Conservation (phyloP, 2,888 invertebrate species). For the Bedellia somnulentella region DNA sequence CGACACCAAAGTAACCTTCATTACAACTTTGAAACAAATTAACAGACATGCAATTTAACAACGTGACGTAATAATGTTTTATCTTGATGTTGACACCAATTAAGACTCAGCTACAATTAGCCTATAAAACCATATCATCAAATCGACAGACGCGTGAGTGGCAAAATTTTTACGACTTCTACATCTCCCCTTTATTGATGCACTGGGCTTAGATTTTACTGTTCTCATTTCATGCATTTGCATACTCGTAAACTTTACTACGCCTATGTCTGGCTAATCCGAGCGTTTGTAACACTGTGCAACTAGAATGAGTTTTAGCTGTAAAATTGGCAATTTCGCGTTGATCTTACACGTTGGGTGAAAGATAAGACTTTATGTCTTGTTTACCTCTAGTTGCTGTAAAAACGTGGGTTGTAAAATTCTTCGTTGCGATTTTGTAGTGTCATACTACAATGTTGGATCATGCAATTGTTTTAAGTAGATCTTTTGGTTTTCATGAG, state of each 20-base stretch:
- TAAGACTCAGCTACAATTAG: too few relatives aligned
- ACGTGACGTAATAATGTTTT: too few relatives aligned
- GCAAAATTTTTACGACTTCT: constrained; percentile 5
- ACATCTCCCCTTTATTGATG: constrained; percentile 21
- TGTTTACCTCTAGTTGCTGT: constrained; percentile 4
- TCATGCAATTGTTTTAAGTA: too few relatives aligned
- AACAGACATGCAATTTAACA: too few relatives aligned
- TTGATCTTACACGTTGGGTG: constrained; percentile 19
- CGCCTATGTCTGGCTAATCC: constrained; percentile 49
- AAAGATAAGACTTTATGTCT: constrained; percentile 16
- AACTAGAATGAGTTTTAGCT: constrained; percentile 8
- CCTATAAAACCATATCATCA: too few relatives aligned
- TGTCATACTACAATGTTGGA: too few relatives aligned
- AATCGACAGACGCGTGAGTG: too few relatives aligned
- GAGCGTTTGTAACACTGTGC: constrained; percentile 25
- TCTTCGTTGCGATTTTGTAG: constrained; percentile 3
- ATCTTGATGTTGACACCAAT: too few relatives aligned
- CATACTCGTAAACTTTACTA: constrained; percentile 55
- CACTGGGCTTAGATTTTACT: constrained; percentile 39
- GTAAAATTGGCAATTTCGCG: constrained; percentile 19
- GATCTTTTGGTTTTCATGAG: too few relatives aligned
- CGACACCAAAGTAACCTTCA: too few relatives aligned
- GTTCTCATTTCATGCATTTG: constrained; percentile 42
- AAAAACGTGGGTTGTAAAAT: constrained; percentile 2
- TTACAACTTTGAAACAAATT: too few relatives aligned